Evolutionary conservation across 2,888 invertebrate species (phyloP).

Genomic region (Orchesella flavescens): DNA sequence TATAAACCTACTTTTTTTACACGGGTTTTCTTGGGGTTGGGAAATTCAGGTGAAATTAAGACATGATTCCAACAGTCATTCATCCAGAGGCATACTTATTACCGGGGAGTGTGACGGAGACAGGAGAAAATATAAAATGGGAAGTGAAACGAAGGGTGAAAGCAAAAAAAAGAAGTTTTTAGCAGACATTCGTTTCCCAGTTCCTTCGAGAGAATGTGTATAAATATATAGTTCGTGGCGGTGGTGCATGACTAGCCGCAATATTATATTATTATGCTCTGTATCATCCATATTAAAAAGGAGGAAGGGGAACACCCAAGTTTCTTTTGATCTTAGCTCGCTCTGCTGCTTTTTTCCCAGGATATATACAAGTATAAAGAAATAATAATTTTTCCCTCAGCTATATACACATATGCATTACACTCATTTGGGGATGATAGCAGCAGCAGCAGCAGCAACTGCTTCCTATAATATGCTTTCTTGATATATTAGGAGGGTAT

Average conservation of each 20-base stretch:
- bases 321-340: slow-evolving; percentile 30
- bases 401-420: neutral
- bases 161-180: neutral
- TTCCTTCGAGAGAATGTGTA: neutral
- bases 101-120: no score
- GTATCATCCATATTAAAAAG: slow-evolving; percentile 39
- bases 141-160: slow-evolving; percentile 26
- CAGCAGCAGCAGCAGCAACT: no score
- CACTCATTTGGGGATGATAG: no score
- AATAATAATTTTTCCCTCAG: neutral
- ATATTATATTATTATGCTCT: slow-evolving; percentile 42
- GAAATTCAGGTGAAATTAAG: slow-evolving; percentile 22
- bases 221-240: neutral
- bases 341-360: slow-evolving; percentile 5
- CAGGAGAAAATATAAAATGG: neutral
- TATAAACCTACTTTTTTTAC: slow-evolving; percentile 25
- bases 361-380: no score
- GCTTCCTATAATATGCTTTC: no score
- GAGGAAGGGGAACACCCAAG: slow-evolving; percentile 7
- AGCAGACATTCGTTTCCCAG: no score
- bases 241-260: slow-evolving; percentile 35
- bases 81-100: neutral
- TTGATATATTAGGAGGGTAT: no score
- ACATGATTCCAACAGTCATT: slow-evolving; percentile 24
- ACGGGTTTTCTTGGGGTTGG: neutral